These are phyloP conservation scores for Galaxea fascicularis DNA, from an alignment of 92 coral and sea anemone species.

Conservation along the genomic window DNA sequence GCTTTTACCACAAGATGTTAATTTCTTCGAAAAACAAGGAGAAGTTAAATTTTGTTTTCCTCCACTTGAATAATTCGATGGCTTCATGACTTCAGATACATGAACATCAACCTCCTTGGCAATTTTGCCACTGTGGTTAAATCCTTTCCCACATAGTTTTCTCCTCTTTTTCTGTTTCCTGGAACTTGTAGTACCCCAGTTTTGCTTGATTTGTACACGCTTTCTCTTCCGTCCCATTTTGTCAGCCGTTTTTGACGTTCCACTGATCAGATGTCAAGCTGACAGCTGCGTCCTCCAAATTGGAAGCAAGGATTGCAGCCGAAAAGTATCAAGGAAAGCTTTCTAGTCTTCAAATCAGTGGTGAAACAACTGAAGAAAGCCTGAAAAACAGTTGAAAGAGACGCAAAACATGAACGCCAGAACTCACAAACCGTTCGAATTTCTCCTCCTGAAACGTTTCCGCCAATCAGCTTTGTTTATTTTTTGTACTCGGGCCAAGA, in stretches of 20 bases:
- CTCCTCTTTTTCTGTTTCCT: constrained; percentile 31
- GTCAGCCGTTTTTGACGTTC: background rate
- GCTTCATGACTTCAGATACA: background rate
- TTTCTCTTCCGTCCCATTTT: constrained; percentile 39
- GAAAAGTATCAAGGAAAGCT: background rate
- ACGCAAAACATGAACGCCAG: background rate
- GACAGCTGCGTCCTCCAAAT: no score
- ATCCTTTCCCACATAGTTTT: constrained; percentile 15
- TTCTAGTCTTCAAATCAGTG: background rate
- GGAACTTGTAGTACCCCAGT: constrained; percentile 4
- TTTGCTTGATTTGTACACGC: constrained; percentile 9
- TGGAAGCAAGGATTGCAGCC: background rate
- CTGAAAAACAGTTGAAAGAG: constrained; percentile 13
- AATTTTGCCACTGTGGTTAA: background rate
- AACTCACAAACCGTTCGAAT: constrained; percentile 28
- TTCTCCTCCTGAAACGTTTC: constrained; percentile 5
- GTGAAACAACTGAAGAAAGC: background rate
- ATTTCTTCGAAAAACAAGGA: background rate
- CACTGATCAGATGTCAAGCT: no score
- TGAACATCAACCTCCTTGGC: background rate
- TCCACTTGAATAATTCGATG: background rate
- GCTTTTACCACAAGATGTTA: background rate
- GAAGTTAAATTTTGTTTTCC: background rate
- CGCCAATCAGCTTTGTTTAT: constrained; percentile 34
- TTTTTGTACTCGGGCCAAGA: background rate